Evolutionary conservation across 2,888 invertebrate genomes (phyloP).

Genomic region (Oscheius myriophilus): DNA sequence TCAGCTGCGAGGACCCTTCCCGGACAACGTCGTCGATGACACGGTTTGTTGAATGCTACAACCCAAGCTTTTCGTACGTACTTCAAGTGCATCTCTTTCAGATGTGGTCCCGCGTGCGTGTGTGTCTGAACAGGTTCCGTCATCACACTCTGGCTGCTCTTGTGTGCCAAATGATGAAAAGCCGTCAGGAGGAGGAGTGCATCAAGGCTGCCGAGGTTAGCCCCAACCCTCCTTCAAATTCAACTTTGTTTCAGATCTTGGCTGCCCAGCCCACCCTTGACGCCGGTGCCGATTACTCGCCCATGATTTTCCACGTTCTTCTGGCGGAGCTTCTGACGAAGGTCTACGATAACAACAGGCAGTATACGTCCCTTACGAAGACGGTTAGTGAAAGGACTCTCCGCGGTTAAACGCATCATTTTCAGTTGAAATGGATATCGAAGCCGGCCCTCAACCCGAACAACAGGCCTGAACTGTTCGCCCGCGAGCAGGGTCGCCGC

Average conservation of each 20-base stretch:
- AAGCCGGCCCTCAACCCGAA: slow-evolving; percentile 20
- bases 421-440: slow-evolving; percentile 23
- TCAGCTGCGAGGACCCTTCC: slow-evolving; percentile 5
- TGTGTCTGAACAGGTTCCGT: slow-evolving; percentile 10
- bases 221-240: not conserved
- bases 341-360: slow-evolving; percentile 5
- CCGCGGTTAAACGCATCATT: not conserved
- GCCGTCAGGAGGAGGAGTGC: not conserved
- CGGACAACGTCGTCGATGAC: slow-evolving; percentile 26
- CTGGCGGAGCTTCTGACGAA: slow-evolving; percentile 12
- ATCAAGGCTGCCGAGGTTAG: slow-evolving; percentile 6
- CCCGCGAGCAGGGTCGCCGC: slow-evolving; percentile 21
- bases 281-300: slow-evolving; percentile 15
- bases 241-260: not conserved
- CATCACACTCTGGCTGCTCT: slow-evolving; percentile 26
- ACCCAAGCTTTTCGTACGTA: too few relatives aligned
- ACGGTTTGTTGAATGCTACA: slow-evolving; percentile 2
- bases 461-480: slow-evolving; percentile 13
- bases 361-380: not conserved
- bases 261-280: slow-evolving; percentile 8
- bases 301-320: slow-evolving; percentile 18
- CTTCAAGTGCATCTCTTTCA: slow-evolving; percentile 3
- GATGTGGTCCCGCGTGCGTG: slow-evolving; percentile 26
- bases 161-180: slow-evolving; percentile 18
- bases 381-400: slow-evolving; percentile 2